Evolutionary conservation across 2,797 vertebrate species (phyloP), one percentile per base, ranked within the genome.

Genomic region (Meriones psammophilus): DNA sequence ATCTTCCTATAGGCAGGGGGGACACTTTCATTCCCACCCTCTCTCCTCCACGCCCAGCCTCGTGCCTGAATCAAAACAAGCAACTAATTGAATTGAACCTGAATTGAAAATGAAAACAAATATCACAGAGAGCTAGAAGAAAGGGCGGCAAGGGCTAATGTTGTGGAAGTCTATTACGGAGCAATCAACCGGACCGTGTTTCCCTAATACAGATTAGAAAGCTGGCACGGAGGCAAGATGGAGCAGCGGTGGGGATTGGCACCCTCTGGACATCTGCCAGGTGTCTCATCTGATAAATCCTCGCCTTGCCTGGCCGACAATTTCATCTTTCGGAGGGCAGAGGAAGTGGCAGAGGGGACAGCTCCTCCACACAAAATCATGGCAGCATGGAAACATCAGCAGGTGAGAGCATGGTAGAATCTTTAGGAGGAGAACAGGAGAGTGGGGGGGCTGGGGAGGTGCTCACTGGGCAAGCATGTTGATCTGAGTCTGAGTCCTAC

Each of bases 51-150:
- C 1, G 8, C 89, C 88, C 64, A 79, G 64, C 81, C 69, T 92
- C 24, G 7, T 56, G 77, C 33, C 77, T 24, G n/a, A 93, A 10
- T 87, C 92, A 87, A 93, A 96, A 93, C 83, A 88, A 88, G 84
- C 74, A 88, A n/a, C 79, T 96, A 96, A 97, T 76, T 97, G 92
- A 97, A 96, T 62, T 96, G 95, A 92, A 89, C 68, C 54, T 39
- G 96, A 97, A 96, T 83, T 97, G 96, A 76, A 96, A 97, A 97
- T 95, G 94, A 94, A 98, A 97, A 96, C 94, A 97, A 92, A 79
- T 62, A 94, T 94, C 89, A 14, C 3, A 30, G 94, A 84, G 42
- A 76, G 85, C 64, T 54, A 64, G 87, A 79, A 96, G 90, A 96
- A 89, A 96, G 74, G 54, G 36, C 84, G 89, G 88, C 81, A 88